Evolutionary conservation across 2,888 invertebrate species (phyloP).

Genomic region (Alviniconcha strummeri): DNA sequence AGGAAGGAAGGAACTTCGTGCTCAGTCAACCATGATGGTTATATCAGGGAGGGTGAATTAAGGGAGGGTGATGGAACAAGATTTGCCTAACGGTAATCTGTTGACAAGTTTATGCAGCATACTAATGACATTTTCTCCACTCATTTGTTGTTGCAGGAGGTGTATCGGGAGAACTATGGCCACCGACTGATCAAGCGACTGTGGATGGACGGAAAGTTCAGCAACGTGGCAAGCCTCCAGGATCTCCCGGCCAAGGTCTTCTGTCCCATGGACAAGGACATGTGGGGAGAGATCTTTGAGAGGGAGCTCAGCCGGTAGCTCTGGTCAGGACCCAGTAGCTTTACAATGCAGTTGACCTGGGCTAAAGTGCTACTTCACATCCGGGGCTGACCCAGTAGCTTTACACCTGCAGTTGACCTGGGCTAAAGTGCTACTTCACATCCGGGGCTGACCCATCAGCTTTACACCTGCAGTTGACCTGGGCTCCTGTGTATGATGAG

Average conservation of each 20-base stretch:
- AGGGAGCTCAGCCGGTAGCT: constrained; percentile 27
- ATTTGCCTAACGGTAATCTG: too few relatives aligned
- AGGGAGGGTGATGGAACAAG: too few relatives aligned
- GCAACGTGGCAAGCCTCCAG: neutral
- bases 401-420: neutral
- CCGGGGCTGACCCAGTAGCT: neutral
- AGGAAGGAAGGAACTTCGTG: too few relatives aligned
- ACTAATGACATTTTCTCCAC: too few relatives aligned
- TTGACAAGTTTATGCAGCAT: too few relatives aligned
- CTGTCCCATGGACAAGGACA: constrained; percentile 31
- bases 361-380: too few relatives aligned
- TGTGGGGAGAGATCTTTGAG: constrained; percentile 37
- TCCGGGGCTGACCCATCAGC: too few relatives aligned
- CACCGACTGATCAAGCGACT: neutral
- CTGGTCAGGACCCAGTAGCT: neutral
- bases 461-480: too few relatives aligned
- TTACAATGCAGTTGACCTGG: neutral
- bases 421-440: too few relatives aligned
- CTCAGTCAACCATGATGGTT: too few relatives aligned
- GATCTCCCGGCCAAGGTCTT: constrained; percentile 30
- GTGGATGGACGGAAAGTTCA: constrained; percentile 14
- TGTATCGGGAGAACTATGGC: constrained; percentile 10
- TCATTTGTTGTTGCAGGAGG: neutral
- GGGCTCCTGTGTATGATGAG: too few relatives aligned
- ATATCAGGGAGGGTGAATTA: too few relatives aligned